Evolutionary conservation across 2,113 vertebrate species (phyloP).

Genomic region (Pantherophis guttatus): DNA sequence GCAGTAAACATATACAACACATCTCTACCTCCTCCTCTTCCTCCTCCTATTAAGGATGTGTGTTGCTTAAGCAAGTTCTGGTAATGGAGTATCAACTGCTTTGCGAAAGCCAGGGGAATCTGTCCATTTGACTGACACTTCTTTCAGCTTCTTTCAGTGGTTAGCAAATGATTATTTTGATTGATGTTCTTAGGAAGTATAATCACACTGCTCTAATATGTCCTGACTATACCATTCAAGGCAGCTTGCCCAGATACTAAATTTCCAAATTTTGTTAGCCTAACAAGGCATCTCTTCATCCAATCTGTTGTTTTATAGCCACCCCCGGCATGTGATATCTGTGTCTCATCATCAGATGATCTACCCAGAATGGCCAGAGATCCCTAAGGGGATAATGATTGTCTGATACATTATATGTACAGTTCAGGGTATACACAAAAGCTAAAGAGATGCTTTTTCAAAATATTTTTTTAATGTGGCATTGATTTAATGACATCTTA

Average conservation of each 20-base stretch:
- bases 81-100: background rate
- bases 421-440: background rate
- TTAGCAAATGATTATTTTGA: constrained; percentile 21
- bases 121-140: constrained; percentile 26
- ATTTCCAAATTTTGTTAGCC: constrained; percentile 62
- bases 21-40: background rate
- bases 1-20: background rate
- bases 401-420: background rate
- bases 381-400: constrained; percentile 42
- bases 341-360: constrained; percentile 54
- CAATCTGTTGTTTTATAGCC: constrained; percentile 62
- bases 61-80: background rate
- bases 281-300: constrained; percentile 39
- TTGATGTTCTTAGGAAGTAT: background rate
- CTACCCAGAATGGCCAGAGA: constrained; percentile 35
- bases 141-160: constrained; percentile 10
- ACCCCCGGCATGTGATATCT: constrained; percentile 55
- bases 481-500: background rate
- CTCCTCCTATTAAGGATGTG: background rate
- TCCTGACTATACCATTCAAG: constrained; percentile 25
- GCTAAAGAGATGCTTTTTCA: background rate
- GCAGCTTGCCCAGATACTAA: constrained; percentile 46
- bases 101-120: background rate
- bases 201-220: constrained; percentile 45
- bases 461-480: background rate